A percentile compares a stretch with the other conserved stretches of the same genome.
Evolutionary conservation across 2,797 vertebrate genomes (phyloP).

Genomic region (Urophycis tenuis): DNA sequence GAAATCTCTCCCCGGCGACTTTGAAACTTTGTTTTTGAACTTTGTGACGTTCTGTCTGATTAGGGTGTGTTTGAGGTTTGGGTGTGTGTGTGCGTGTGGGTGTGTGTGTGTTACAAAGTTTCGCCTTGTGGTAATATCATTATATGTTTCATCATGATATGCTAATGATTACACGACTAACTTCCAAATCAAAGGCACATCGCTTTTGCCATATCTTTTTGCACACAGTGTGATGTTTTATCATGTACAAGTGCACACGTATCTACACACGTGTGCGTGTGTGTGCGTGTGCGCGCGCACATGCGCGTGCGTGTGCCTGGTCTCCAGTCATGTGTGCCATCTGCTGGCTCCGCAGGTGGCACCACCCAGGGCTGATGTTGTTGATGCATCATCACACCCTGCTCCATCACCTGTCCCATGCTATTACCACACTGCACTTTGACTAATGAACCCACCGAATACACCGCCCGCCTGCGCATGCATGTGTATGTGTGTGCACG

Average conservation of each 20-base stretch:
- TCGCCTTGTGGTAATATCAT: background rate
- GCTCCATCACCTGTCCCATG: conserved; percentile 70
- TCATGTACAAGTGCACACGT: conserved; percentile 20
- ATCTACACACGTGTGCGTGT: background rate
- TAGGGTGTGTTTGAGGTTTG: conserved; percentile 1
- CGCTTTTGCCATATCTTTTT: background rate
- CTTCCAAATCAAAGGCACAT: background rate
- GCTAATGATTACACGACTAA: background rate
- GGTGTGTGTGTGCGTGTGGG: background rate
- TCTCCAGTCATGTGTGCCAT: conserved; percentile 72
- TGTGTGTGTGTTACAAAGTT: conserved; percentile 11
- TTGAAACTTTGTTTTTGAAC: conserved; percentile 10
- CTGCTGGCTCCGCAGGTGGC: conserved; percentile 72
- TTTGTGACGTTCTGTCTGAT: conserved; percentile 15
- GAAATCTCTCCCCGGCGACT: conserved; percentile 28
- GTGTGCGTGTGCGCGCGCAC: background rate
- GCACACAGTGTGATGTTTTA: background rate
- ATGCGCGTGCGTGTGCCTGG: conserved; percentile 25
- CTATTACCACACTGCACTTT: conserved; percentile 60
- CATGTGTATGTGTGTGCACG: background rate
- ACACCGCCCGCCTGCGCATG: conserved; percentile 25
- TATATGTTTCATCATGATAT: background rate
- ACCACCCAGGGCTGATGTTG: conserved; percentile 71
- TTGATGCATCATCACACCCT: conserved; percentile 75
- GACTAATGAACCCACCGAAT: conserved; percentile 60